Percentiles rank a stretch among this genome's conserved stretches.
phyloP scores from a whole-genome alignment of 2,797 vertebrate genomes.

The Esox masquinongy region DNA sequence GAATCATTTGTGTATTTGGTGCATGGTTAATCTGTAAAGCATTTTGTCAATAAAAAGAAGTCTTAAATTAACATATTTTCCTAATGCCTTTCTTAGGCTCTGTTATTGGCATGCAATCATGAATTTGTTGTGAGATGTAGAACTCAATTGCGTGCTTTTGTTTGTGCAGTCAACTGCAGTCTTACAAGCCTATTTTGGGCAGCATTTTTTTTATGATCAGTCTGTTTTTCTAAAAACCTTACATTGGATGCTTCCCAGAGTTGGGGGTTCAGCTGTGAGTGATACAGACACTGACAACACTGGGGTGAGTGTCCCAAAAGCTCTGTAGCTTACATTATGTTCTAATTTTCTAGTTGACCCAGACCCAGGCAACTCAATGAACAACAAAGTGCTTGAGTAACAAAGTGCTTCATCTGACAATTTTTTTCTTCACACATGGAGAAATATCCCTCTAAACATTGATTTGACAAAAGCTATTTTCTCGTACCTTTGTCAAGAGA shows the following conservation, averaged over 20 bases:
- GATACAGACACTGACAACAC: not conserved
- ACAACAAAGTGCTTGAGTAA: not conserved
- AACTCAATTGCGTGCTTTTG: not conserved
- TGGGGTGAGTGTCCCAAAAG: not conserved
- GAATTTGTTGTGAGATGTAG: too few relatives aligned
- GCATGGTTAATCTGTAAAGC: not conserved
- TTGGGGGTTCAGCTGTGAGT: not conserved
- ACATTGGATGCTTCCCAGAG: not conserved
- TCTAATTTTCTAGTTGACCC: not conserved
- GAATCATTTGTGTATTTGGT: not conserved
- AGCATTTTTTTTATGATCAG: not conserved
- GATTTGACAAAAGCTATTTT: not conserved
- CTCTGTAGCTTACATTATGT: not conserved
- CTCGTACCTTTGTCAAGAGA: not conserved
- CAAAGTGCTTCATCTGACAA: not conserved
- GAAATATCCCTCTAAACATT: not conserved
- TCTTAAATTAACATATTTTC: not conserved
- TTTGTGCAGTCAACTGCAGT: slow-evolving; percentile 23
- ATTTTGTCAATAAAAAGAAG: not conserved
- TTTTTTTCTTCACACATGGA: not conserved
- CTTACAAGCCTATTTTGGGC: slow-evolving; percentile 19
- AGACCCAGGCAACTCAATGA: not conserved
- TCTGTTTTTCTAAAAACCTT: not conserved
- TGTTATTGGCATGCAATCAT: too few relatives aligned
- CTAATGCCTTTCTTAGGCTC: too few relatives aligned